Evolutionary conservation across 2,797 vertebrate genomes (phyloP), one percentile per base, ranked within the genome.

Genomic region (Prunella strophiata): DNA sequence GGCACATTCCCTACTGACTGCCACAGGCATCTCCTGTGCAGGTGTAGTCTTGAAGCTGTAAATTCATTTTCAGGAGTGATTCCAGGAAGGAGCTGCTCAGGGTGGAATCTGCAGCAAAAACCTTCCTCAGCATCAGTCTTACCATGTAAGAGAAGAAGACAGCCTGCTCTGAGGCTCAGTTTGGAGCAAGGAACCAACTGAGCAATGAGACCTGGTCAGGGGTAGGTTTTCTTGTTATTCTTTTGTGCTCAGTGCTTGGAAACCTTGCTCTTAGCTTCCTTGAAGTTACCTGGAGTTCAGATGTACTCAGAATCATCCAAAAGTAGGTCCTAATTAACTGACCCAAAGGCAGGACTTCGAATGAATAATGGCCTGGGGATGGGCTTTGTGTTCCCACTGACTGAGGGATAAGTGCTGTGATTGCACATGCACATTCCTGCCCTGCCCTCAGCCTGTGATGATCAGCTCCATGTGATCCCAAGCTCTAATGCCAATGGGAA

Each of bases 11-110:
- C 95, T 91, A 74, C 88, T 57, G 91, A 96, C 63, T 92, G 92
- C 96, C 94, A 95, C 94, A 94, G 95, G 93, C 95, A 92, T 89
- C 93, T 94, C 88, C 88, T 93, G 89, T 95, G 94, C 95, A 96
- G 95, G 93, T 96, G 93, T 93, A 93, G 93, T 96, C 96, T 97
- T 96, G 95, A 95, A 96, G 83, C 48, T 77, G 79, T 84, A 89
- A 89, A 79, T 80, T 93, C 61, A 40, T 70, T 94, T 95, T 94
- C 93, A 95, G 94, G 91, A 96, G 47, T 0, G 0, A 50, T 93
- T 97, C 93, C 93, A 95, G 94, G 77, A 80, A 91, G 58, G 52
- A 90, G 59, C 79, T 96, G 76, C 80, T 70, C 85, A 77, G 73
- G 71, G 85, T 93, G 63, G 89, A 96, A 86, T 94, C 80, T 70